A percentile compares a stretch with the other conserved stretches of the same genome.
Evolutionary conservation across 2,888 invertebrate genomes (phyloP).

Genomic region (Acrobasis repandana): DNA sequence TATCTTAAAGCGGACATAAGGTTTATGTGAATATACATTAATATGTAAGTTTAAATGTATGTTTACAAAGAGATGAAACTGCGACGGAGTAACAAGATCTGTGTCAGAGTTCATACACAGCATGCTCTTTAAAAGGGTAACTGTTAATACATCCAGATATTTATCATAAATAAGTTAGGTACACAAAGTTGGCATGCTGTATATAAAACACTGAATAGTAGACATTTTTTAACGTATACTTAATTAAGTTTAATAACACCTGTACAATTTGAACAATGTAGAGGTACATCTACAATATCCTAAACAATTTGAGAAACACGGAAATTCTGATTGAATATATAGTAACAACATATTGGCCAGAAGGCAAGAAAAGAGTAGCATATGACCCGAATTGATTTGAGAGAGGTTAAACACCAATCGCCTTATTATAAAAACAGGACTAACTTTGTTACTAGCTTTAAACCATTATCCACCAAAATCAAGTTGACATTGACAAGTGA

Average conservation of each 20-base stretch:
- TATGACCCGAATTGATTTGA: not conserved
- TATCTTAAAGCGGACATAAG: slow-evolving; percentile 61
- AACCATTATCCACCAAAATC: no score
- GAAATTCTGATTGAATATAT: not conserved
- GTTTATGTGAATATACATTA: slow-evolving; percentile 51
- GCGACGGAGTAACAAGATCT: slow-evolving; percentile 38
- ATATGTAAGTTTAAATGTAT: slow-evolving; percentile 28
- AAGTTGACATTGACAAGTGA: no score
- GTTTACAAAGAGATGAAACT: slow-evolving; percentile 44
- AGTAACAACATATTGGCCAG: not conserved
- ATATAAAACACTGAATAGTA: not conserved
- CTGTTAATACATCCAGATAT: not conserved
- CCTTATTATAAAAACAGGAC: no score
- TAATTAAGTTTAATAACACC: not conserved
- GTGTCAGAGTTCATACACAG: not conserved
- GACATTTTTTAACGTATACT: not conserved
- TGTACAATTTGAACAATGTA: slow-evolving; percentile 2
- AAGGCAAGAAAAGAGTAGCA: not conserved
- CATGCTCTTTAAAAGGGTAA: not conserved
- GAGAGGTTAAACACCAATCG: no score
- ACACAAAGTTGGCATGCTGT: not conserved
- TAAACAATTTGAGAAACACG: not conserved
- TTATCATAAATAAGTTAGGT: not conserved
- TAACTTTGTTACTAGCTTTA: no score
- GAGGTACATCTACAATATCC: not conserved